A percentile compares a stretch with the other conserved stretches of the same genome.
These are phyloP conservation scores for Tychaedon coryphoeus DNA, from an alignment of 2,113 vertebrate genomes.

Conservation along the genomic window DNA sequence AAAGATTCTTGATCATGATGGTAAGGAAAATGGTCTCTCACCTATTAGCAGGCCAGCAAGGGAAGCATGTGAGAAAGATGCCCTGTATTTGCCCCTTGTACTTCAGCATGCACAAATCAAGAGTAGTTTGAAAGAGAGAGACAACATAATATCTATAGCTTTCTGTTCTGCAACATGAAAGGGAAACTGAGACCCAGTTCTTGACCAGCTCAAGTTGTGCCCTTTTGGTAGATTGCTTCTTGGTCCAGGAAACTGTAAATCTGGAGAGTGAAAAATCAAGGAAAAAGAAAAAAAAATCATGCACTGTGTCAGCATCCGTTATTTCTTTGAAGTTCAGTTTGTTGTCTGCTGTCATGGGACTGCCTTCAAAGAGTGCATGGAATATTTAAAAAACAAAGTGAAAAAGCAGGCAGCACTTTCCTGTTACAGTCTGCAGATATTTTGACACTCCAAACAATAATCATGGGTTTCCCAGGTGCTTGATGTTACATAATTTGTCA, in stretches of 20 bases:
- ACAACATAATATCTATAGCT: background rate
- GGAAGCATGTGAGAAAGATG: background rate
- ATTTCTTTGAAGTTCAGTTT: constrained; percentile 52
- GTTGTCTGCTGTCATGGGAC: constrained; percentile 48
- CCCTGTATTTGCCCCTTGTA: background rate
- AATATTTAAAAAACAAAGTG: constrained; percentile 55
- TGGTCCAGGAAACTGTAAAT: constrained; percentile 7
- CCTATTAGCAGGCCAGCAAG: background rate
- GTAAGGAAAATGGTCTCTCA: background rate
- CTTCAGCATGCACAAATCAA: background rate
- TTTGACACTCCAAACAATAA: constrained; percentile 33
- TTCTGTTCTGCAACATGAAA: constrained; percentile 25
- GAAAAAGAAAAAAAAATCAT: background rate
- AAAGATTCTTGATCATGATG: background rate
- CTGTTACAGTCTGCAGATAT: constrained; percentile 13
- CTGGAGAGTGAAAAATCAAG: background rate
- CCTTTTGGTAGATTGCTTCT: constrained; percentile 7
- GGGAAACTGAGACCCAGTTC: background rate
- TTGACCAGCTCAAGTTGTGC: constrained; percentile 35
- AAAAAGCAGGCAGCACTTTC: constrained; percentile 14
- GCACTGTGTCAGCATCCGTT: background rate
- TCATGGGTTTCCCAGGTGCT: constrained; percentile 11
- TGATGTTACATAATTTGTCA: constrained; percentile 28
- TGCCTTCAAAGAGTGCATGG: constrained; percentile 42
- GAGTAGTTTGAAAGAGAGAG: background rate